Conservation (phyloP, 2,797 vertebrate species). For the Calcarius lapponicus region DNA sequence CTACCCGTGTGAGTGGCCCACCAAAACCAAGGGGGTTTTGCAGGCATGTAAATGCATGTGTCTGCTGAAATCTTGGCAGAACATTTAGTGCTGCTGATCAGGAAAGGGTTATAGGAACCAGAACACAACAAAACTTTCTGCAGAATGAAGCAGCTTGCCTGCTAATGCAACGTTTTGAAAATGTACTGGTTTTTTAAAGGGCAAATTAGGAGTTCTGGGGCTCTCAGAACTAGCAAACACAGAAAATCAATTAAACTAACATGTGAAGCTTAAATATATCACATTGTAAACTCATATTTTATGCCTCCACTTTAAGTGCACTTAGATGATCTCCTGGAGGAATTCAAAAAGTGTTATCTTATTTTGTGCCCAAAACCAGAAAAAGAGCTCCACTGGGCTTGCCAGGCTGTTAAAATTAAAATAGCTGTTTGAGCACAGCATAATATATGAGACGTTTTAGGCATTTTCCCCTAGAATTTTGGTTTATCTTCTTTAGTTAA, state of each 20-base stretch:
- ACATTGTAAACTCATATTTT: constrained; percentile 73
- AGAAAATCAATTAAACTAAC: constrained; percentile 73
- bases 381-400: constrained; percentile 76
- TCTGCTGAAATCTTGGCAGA: neutral
- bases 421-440: constrained; percentile 79
- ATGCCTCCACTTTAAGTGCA: constrained; percentile 74
- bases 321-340: constrained; percentile 76
- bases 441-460: constrained; percentile 80
- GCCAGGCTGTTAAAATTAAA: constrained; percentile 79
- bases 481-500: constrained; percentile 82
- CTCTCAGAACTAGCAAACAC: constrained; percentile 59
- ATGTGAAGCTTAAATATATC: constrained; percentile 69
- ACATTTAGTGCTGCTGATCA: neutral
- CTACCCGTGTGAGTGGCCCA: fast-evolving
- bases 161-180: neutral
- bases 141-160: neutral
- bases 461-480: constrained; percentile 78
- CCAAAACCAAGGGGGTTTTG: neutral
- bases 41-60: neutral
- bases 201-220: constrained; percentile 61
- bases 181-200: constrained; percentile 40
- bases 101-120: neutral
- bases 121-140: neutral
- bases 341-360: constrained; percentile 76
- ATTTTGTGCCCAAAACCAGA: constrained; percentile 79